phyloP scores from a whole-genome alignment of 2,888 invertebrate species.

The Cremastinae sp. region DNA sequence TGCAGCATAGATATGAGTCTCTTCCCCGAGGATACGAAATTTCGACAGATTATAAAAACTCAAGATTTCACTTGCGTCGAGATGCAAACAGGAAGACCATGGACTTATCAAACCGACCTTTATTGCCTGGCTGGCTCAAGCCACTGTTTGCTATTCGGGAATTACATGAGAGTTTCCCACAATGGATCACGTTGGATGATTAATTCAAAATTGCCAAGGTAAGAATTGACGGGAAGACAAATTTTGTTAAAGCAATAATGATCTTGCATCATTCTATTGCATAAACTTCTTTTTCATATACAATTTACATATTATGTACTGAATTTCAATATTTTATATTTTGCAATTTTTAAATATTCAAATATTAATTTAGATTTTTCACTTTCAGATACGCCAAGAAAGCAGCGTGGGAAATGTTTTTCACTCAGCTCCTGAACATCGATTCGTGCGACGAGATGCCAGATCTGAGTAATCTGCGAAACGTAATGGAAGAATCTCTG shows the following conservation, averaged over 20 bases:
- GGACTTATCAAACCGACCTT: constrained; percentile 97
- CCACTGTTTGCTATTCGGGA: constrained; percentile 92
- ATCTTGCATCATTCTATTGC: too few relatives aligned
- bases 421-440: constrained; percentile 90
- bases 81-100: constrained; percentile 93
- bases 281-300: too few relatives aligned
- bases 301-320: too few relatives aligned
- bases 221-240: not conserved
- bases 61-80: constrained; percentile 92
- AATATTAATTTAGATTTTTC: constrained; percentile 9
- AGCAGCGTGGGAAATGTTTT: constrained; percentile 90
- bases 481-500: constrained; percentile 75
- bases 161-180: constrained; percentile 91
- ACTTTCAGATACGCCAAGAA: constrained; percentile 85
- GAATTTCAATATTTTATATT: too few relatives aligned
- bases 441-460: constrained; percentile 89
- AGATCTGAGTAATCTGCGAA: constrained; percentile 83
- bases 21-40: constrained; percentile 89
- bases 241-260: too few relatives aligned
- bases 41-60: constrained; percentile 88
- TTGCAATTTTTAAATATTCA: not conserved
- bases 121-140: constrained; percentile 94
- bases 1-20: constrained; percentile 95
- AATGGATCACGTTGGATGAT: constrained; percentile 86
- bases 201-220: constrained; percentile 87